phyloP scores from a whole-genome alignment of 2,797 vertebrate species.

The Cetoscarus ocellatus region DNA sequence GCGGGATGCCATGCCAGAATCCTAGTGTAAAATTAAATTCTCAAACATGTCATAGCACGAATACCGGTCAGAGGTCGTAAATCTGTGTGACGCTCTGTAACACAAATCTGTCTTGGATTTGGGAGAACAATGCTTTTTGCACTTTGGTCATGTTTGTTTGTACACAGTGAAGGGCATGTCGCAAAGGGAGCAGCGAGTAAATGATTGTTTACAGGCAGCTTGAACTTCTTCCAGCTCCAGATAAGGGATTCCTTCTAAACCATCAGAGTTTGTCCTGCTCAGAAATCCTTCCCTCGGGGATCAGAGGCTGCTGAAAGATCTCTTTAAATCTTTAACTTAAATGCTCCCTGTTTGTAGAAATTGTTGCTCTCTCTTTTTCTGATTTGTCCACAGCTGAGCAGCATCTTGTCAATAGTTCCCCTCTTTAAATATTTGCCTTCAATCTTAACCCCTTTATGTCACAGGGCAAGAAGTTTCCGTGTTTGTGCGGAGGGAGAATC shows the following conservation, averaged over 20 bases:
- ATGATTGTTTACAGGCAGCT: conserved; percentile 70
- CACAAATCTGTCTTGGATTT: conserved; percentile 23
- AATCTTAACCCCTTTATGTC: conserved; percentile 69
- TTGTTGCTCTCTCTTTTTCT: conserved; percentile 25
- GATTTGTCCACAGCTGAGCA: conserved; percentile 35
- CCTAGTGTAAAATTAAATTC: conserved; percentile 55
- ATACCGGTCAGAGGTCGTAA: conserved; percentile 3
- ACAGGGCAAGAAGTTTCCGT: conserved; percentile 74
- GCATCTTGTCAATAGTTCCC: conserved; percentile 53
- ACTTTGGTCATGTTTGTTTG: conserved; percentile 40
- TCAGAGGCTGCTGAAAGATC: conserved; percentile 47
- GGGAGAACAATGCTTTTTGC: conserved; percentile 21
- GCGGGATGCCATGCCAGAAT: conserved; percentile 48
- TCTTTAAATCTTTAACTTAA: conserved; percentile 41
- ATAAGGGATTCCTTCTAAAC: conserved; percentile 74
- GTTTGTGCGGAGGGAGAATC: conserved; percentile 68
- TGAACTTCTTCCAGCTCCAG: conserved; percentile 58
- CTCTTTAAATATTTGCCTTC: conserved; percentile 76
- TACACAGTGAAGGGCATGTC: conserved; percentile 36
- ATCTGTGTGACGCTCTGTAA: conserved; percentile 12
- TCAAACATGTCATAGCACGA: conserved; percentile 38
- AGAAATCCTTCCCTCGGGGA: conserved; percentile 51
- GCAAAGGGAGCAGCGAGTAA: conserved; percentile 49
- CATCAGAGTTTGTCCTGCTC: conserved; percentile 44
- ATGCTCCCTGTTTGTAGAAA: conserved; percentile 19